Conservation (phyloP, 2,888 invertebrate genomes). For the Pseudeuparius sepicola region DNA sequence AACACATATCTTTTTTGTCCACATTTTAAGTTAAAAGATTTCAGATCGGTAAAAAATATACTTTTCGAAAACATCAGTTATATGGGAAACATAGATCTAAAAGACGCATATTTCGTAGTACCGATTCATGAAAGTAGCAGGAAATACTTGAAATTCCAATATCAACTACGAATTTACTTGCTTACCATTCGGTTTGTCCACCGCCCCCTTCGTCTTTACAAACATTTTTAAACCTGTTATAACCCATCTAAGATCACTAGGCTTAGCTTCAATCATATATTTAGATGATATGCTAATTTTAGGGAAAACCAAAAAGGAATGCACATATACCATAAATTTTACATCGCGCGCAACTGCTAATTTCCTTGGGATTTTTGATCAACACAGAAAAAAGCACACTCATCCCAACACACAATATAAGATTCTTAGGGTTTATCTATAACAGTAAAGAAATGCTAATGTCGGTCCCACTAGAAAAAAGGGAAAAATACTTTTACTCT, state of each 20-base stretch:
- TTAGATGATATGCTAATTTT: no score
- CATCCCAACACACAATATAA: no score
- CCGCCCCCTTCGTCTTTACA: conserved; percentile 2
- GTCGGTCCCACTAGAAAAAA: conserved; percentile 9
- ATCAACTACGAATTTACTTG: conserved; percentile 12
- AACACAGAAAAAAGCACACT: no score
- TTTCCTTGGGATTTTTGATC: conserved; percentile 8
- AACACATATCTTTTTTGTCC: no score
- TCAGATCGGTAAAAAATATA: no score
- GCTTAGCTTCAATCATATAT: conserved; percentile 8
- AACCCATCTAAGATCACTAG: conserved; percentile 9
- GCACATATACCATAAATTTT: conserved; percentile 3
- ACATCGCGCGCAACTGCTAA: conserved; percentile 7
- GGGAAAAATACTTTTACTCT: conserved; percentile 5
- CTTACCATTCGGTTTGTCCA: conserved; percentile 11
- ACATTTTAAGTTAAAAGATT: no score
- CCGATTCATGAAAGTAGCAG: conserved; percentile 6
- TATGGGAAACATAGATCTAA: no score
- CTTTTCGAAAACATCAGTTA: no score
- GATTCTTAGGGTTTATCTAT: conserved; percentile 11
- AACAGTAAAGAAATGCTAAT: conserved; percentile 12
- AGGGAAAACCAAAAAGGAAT: conserved; percentile 6
- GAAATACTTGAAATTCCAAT: conserved; percentile 12
- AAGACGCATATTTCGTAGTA: conserved; percentile 11
- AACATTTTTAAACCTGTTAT: no score